These are phyloP conservation scores for Eupristina koningsbergeri DNA, from an alignment of 1,140 invertebrate genomes.

Conservation along the genomic window DNA sequence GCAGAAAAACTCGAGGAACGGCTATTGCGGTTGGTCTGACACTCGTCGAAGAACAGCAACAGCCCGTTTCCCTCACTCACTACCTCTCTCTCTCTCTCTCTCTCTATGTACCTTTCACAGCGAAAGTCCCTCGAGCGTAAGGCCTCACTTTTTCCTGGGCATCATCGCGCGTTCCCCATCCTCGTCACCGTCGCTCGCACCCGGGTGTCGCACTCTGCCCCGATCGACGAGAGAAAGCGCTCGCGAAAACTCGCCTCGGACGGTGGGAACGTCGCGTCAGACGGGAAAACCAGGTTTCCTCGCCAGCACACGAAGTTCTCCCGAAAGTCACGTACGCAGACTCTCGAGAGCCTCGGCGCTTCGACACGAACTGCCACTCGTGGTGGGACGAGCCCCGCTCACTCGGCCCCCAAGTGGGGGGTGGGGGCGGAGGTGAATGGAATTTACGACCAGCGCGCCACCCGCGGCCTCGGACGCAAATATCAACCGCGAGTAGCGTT, in stretches of 20 bases:
- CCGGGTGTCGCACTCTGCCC: neutral
- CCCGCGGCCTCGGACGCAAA: no score
- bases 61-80: neutral
- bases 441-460: no score
- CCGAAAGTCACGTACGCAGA: neutral
- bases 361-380: no score
- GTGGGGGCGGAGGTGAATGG: no score
- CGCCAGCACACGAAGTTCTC: neutral
- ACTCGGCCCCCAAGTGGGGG: no score
- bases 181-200: neutral
- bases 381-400: no score
- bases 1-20: neutral
- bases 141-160: slow-evolving; percentile 53
- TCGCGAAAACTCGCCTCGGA: no score
- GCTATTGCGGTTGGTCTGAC: neutral
- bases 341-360: neutral
- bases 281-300: neutral
- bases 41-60: neutral
- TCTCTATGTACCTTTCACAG: slow-evolving; percentile 48
- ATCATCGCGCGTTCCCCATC: neutral
- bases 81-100: neutral
- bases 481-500: no score
- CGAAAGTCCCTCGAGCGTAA: slow-evolving; percentile 19
- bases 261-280: no score
- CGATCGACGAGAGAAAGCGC: no score